These are phyloP conservation scores for Leucophora obtusa DNA, from an alignment of 2,888 invertebrate species.

Conservation along the genomic window DNA sequence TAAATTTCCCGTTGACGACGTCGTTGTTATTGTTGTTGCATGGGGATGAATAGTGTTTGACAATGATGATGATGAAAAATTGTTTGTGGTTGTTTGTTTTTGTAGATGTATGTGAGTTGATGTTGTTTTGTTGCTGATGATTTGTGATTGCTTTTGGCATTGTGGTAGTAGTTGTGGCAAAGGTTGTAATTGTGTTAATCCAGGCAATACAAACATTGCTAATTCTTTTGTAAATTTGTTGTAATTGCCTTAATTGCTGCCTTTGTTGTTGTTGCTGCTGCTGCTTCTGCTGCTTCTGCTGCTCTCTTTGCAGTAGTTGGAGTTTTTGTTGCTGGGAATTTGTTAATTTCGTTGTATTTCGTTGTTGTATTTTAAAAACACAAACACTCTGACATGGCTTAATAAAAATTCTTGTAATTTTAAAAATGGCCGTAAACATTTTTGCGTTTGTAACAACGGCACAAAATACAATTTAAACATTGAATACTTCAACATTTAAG, in stretches of 20 bases:
- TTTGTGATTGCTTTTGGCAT: constrained; percentile 47
- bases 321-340: constrained; percentile 57
- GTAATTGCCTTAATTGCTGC: constrained; percentile 63
- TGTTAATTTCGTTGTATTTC: constrained; percentile 51
- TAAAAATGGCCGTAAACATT: constrained; percentile 67
- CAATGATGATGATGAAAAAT: constrained; percentile 28
- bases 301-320: constrained; percentile 20
- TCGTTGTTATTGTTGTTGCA: constrained; percentile 12
- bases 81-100: constrained; percentile 29
- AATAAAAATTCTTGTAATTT: constrained; percentile 61
- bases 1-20: constrained; percentile 52
- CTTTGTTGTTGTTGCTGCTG: too few relatives aligned
- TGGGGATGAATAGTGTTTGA: constrained; percentile 35
- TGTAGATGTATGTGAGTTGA: constrained; percentile 21
- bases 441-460: constrained; percentile 63
- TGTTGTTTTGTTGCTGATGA: constrained; percentile 48
- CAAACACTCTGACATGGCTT: constrained; percentile 60
- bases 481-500: constrained; percentile 63
- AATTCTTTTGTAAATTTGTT: constrained; percentile 64
- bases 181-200: constrained; percentile 48
- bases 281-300: constrained; percentile 27
- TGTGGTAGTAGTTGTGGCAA: constrained; percentile 8
- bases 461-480: constrained; percentile 60
- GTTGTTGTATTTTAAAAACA: constrained; percentile 58
- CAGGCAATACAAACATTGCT: constrained; percentile 63